Evolutionary conservation across 2,888 invertebrate species (phyloP), one percentile per base, ranked within the genome.

Genomic region (Eristalinus sepulchralis): DNA sequence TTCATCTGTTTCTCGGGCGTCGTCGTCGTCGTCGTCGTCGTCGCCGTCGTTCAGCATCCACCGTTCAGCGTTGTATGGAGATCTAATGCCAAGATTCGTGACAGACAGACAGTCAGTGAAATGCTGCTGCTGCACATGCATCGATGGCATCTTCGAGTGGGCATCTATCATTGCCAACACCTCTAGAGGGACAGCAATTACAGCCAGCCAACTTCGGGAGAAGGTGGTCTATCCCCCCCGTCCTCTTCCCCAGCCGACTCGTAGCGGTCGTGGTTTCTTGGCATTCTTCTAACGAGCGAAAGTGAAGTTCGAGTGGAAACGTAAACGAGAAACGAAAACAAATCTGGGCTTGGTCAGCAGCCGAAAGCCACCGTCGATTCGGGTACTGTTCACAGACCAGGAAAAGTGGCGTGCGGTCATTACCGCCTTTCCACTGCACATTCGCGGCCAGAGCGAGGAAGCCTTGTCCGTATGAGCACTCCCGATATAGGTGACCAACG

Each of bases 221-320:
- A 76, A 62, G 68, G 68, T 62, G 77, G 27, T 27, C n/a, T 68
- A 47, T 47, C 47, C 66, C 57, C 2, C 39, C 5, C 2, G 27
- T 57, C 27, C 20, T 22, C 3, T 22, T 27, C 57, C 66, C 31
- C 11, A 39, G 57, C 22, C 22, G 10, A n/a, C 5, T 8, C 8
- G n/a, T 10, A n/a, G 17, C 39, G 31, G 34, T 59, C 33, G 62
- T 47, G 10, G 57, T 39, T 34, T 59, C 70, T 8, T 17, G 9
- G 57, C 66, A 82, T 62, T 83, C 78, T 83, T 83, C 78, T 68
- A 78, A 78, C 78, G 83, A 78, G 83, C 78, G 83, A 83, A 83
- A 83, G 83, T 83, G 67, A 83, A 78, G 71, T 78, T 72, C n/a
- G 33, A 62, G 53, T 34, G 24, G 53, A 55, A 59, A 22, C 33